These are phyloP conservation scores for Copidosoma floridanum DNA, from an alignment of 1,140 invertebrate species.

Conservation along the genomic window DNA sequence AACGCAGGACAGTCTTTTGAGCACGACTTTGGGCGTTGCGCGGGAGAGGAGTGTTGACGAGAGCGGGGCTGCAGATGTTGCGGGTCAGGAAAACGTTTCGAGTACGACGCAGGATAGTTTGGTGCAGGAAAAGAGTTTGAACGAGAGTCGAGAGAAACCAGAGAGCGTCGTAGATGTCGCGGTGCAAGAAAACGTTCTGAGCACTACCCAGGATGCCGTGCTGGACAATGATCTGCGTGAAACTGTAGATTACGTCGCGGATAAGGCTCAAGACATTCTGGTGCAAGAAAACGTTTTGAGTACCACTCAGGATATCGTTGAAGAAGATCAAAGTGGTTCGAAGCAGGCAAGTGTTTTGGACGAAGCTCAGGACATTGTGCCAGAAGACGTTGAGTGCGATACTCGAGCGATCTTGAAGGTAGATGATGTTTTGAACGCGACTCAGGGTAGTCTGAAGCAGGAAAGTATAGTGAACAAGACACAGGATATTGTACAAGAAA, in stretches of 20 bases:
- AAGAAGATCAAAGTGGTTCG: too few relatives aligned
- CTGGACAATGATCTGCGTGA: background rate
- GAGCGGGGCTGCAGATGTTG: background rate
- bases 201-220: background rate
- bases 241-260: background rate
- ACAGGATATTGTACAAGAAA: background rate
- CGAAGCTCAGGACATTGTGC: background rate
- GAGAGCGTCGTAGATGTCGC: background rate
- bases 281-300: background rate
- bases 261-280: background rate
- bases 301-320: too few relatives aligned
- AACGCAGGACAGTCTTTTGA: too few relatives aligned
- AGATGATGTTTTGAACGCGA: background rate
- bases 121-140: background rate
- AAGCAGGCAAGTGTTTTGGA: too few relatives aligned
- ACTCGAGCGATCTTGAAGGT: background rate
- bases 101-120: background rate
- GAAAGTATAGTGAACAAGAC: constrained; percentile 4
- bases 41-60: too few relatives aligned
- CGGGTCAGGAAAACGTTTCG: background rate
- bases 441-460: background rate
- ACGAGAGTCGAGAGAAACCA: background rate
- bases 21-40: background rate
- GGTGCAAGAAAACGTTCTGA: background rate
- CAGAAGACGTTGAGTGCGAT: background rate